Conservation (phyloP, 2,888 invertebrate species). For the Cryptophagus acutangulus region DNA sequence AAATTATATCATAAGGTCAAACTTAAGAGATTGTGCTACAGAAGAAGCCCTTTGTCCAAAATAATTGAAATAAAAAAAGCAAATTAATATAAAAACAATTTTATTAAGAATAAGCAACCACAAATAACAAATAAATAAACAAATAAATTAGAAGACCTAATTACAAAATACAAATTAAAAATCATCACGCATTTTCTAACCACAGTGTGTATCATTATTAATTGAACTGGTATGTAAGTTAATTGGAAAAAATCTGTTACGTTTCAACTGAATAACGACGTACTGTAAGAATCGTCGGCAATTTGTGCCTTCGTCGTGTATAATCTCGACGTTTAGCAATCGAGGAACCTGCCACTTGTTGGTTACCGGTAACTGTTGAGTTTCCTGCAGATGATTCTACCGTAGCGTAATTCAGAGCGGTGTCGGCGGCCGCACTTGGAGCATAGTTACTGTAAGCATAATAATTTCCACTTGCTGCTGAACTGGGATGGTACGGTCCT, state of each 20-base stretch:
- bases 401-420: constrained; percentile 26
- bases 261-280: constrained; percentile 17
- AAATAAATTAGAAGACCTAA: too few relatives aligned
- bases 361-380: constrained; percentile 10
- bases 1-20: too few relatives aligned
- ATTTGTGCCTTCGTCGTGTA: constrained; percentile 13
- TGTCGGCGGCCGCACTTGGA: constrained; percentile 18
- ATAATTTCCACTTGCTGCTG: constrained; percentile 44
- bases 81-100: too few relatives aligned
- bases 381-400: constrained; percentile 25
- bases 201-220: neutral
- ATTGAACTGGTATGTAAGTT: neutral
- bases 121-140: too few relatives aligned
- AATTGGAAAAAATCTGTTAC: neutral
- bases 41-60: too few relatives aligned
- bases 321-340: constrained; percentile 21
- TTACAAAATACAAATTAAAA: neutral
- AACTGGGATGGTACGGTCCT: constrained; percentile 47
- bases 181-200: neutral
- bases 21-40: too few relatives aligned
- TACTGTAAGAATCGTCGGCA: constrained; percentile 23
- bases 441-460: constrained; percentile 21
- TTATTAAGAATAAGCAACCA: too few relatives aligned
- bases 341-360: constrained; percentile 12
- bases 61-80: too few relatives aligned